phyloP scores from a whole-genome alignment of 2,888 invertebrate species.

The Latrodectus elegans region DNA sequence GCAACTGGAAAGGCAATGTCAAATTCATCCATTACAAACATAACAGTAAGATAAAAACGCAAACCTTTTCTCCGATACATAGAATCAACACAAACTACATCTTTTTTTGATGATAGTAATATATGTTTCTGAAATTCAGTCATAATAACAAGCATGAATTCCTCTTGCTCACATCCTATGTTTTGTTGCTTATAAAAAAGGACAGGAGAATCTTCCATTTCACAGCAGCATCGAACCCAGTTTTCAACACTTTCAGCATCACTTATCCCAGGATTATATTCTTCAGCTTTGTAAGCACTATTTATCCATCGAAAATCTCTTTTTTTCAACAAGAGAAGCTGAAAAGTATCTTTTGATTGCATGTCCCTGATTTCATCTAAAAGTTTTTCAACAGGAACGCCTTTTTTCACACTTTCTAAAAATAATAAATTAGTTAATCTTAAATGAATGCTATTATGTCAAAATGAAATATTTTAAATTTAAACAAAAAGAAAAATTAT shows the following conservation, averaged over 20 bases:
- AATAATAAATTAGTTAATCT: neutral
- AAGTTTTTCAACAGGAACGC: conserved; percentile 19
- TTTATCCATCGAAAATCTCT: conserved; percentile 25
- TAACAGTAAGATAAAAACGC: conserved; percentile 29
- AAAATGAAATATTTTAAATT: too few species aligned
- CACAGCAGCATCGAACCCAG: conserved; percentile 30
- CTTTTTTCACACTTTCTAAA: conserved; percentile 30
- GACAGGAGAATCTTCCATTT: conserved; percentile 48
- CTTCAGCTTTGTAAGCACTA: conserved; percentile 16
- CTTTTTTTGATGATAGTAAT: conserved; percentile 21
- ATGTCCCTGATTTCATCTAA: conserved; percentile 15
- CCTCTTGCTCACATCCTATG: neutral
- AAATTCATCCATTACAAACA: conserved; percentile 44
- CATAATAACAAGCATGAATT: conserved; percentile 45
- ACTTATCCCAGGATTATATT: conserved; percentile 30
- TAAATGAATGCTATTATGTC: too few species aligned
- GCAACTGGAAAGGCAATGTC: conserved; percentile 51
- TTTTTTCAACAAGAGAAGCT: conserved; percentile 23
- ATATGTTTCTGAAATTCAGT: conserved; percentile 60
- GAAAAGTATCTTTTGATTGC: conserved; percentile 6
- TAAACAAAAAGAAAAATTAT: too few species aligned
- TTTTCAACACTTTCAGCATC: conserved; percentile 42
- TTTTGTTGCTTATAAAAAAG: conserved; percentile 35
- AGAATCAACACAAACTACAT: conserved; percentile 38
- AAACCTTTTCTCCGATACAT: conserved; percentile 15